Evolutionary conservation across 2,888 invertebrate species (phyloP).

Genomic region (Chrysina gloriosa): DNA sequence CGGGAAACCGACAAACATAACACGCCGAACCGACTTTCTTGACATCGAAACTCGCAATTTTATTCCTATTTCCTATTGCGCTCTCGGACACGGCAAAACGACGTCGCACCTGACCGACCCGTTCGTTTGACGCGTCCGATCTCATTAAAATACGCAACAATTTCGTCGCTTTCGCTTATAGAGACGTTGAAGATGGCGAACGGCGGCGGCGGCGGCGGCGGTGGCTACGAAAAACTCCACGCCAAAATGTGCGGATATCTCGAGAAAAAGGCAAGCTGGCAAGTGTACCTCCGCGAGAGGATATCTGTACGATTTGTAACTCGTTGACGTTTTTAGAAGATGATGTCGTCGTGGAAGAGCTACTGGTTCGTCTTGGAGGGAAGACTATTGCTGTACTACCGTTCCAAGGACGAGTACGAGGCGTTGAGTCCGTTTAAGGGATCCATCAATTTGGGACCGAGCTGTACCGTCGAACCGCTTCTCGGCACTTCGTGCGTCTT

Average conservation of each 20-base stretch:
- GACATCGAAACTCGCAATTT: no score
- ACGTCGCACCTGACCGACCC: no score
- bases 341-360: conserved; percentile 67
- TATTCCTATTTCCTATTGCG: no score
- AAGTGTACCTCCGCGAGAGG: conserved; percentile 48
- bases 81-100: no score
- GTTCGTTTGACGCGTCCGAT: no score
- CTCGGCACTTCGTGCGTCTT: conserved; percentile 58
- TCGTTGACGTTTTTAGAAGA: conserved; percentile 54
- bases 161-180: no score
- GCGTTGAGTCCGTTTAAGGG: conserved; percentile 68
- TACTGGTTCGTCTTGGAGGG: conserved; percentile 71
- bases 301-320: neutral
- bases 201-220: no score
- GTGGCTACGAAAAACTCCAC: conserved; percentile 14
- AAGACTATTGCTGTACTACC: conserved; percentile 67
- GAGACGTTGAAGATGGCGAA: no score
- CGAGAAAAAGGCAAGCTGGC: conserved; percentile 68
- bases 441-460: conserved; percentile 66
- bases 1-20: no score
- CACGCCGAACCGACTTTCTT: no score
- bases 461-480: conserved; percentile 63
- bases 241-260: conserved; percentile 66
- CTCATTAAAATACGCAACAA: no score
- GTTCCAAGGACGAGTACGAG: conserved; percentile 67